Conservation (phyloP, 2,113 vertebrate species). For the Oceanites oceanicus region DNA sequence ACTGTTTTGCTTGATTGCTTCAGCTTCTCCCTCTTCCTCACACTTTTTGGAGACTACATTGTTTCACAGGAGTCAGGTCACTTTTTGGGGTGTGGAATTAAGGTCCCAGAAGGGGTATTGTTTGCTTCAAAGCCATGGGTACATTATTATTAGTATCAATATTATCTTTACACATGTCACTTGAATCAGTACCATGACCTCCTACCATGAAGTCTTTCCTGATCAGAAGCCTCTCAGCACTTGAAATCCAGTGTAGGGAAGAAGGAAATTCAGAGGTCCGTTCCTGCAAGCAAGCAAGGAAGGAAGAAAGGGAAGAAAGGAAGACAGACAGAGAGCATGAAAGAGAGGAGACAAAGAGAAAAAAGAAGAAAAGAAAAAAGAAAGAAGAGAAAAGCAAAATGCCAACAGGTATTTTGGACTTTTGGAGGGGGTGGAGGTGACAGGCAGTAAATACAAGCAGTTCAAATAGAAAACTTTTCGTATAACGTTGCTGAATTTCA, state of each 20-base stretch:
- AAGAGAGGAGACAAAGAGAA: neutral
- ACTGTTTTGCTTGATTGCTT: neutral
- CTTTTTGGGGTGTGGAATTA: neutral
- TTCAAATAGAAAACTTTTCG: neutral
- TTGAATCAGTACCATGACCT: neutral
- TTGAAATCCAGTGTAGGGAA: neutral
- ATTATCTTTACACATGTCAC: neutral
- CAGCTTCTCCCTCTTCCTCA: neutral
- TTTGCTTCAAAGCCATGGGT: neutral
- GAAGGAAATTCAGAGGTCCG: neutral
- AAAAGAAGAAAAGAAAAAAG: neutral
- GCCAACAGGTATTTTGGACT: neutral
- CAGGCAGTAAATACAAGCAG: neutral
- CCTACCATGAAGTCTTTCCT: neutral
- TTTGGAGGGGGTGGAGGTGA: neutral
- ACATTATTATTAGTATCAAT: neutral
- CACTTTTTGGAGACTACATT: neutral
- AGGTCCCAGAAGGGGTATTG: neutral
- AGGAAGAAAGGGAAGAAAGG: neutral
- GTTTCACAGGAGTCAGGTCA: neutral
- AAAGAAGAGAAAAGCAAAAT: neutral
- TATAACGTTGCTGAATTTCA: neutral
- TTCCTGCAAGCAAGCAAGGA: neutral
- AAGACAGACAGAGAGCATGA: neutral
- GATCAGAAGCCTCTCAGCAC: neutral